Percentiles rank a stretch among this genome's conserved stretches.
These are phyloP conservation scores for Dione juno DNA, from an alignment of 2,888 invertebrate species.

Conservation along the genomic window DNA sequence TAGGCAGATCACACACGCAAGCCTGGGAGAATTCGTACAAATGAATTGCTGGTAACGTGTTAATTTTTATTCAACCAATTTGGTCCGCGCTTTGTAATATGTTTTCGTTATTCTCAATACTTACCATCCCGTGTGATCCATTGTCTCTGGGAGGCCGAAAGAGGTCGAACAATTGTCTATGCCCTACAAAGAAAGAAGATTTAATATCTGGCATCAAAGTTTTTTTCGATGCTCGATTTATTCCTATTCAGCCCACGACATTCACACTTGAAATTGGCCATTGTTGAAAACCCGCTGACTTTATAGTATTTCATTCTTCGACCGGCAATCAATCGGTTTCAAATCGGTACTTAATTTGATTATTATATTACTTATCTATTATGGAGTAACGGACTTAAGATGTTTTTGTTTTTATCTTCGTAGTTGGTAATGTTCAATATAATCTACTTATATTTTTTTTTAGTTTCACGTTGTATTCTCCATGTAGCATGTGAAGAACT, in stretches of 20 bases:
- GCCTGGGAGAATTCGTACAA: constrained; percentile 74
- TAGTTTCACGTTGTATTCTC: neutral
- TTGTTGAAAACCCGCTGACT: constrained; percentile 58
- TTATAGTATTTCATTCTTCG: constrained; percentile 35
- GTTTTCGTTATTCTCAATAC: constrained; percentile 79
- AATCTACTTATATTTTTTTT: neutral
- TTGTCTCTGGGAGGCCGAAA: constrained; percentile 63
- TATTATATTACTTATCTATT: constrained; percentile 27
- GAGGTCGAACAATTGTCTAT: constrained; percentile 53
- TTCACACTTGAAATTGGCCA: constrained; percentile 61
- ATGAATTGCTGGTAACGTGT: constrained; percentile 75
- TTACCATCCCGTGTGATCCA: constrained; percentile 67
- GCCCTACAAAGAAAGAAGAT: constrained; percentile 62
- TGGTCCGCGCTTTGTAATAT: constrained; percentile 79
- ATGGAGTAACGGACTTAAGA: constrained; percentile 5
- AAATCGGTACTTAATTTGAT: constrained; percentile 35
- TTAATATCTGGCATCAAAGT: constrained; percentile 65
- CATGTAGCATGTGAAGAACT: too few relatives aligned
- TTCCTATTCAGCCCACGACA: constrained; percentile 57
- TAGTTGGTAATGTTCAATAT: neutral
- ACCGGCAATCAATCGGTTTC: constrained; percentile 38
- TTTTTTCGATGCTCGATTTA: constrained; percentile 58
- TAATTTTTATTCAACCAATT: constrained; percentile 78
- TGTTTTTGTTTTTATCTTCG: neutral
- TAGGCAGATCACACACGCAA: constrained; percentile 73